Percentiles rank a stretch among this genome's conserved stretches.
phyloP scores from a whole-genome alignment of 2,888 invertebrate genomes.

The Platycheirus albimanus region DNA sequence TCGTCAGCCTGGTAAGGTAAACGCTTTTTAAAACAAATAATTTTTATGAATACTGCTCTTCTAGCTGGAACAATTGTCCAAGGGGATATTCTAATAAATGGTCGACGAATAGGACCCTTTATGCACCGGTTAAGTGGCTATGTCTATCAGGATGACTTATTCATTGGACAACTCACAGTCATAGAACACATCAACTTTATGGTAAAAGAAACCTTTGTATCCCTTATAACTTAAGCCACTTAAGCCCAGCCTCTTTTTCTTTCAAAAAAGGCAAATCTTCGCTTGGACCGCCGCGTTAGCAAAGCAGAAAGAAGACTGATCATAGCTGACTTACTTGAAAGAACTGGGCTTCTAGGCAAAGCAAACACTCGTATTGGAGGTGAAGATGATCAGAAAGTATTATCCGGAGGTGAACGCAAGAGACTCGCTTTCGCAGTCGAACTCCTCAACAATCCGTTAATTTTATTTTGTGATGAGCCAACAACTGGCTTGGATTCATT shows the following conservation, averaged over 20 bases:
- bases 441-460: slow-evolving; percentile 92
- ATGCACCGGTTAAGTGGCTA: slow-evolving; percentile 93
- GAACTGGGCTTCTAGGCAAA: slow-evolving; percentile 88
- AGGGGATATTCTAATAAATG: slow-evolving; percentile 92
- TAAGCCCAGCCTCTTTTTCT: background rate
- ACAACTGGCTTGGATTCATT: slow-evolving; percentile 97
- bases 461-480: slow-evolving; percentile 98
- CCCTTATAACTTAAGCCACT: no score
- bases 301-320: slow-evolving; percentile 85
- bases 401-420: slow-evolving; percentile 97
- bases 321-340: slow-evolving; percentile 88
- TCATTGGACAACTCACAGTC: slow-evolving; percentile 92
- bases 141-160: slow-evolving; percentile 96
- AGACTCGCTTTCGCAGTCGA: slow-evolving; percentile 96
- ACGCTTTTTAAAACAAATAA: background rate
- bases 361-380: slow-evolving; percentile 91
- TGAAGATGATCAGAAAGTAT: slow-evolving; percentile 88
- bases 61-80: slow-evolving; percentile 88
- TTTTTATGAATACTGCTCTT: background rate
- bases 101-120: slow-evolving; percentile 87
- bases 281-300: slow-evolving; percentile 88
- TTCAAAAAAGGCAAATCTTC: slow-evolving; percentile 87
- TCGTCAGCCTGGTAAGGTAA: slow-evolving; percentile 86
- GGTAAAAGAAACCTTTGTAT: no score
- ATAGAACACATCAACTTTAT: slow-evolving; percentile 94